Conservation (phyloP, 2,888 invertebrate species). For the Drosophila putrida region DNA sequence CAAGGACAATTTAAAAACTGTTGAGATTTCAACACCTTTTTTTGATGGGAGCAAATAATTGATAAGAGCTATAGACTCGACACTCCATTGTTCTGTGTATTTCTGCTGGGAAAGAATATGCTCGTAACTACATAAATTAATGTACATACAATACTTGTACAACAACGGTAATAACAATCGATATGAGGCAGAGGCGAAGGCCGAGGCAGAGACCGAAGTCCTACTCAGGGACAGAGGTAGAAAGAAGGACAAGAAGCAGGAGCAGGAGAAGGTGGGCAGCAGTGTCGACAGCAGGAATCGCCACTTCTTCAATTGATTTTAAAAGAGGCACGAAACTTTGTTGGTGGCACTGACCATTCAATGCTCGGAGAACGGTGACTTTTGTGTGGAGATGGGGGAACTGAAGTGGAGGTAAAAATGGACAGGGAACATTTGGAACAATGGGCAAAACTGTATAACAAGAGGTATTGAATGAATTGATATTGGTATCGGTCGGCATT, state of each 20-base stretch:
- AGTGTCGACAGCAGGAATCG: constrained; percentile 77
- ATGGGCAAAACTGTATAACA: constrained; percentile 60
- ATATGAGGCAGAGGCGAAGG: constrained; percentile 9
- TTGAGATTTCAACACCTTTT: constrained; percentile 60
- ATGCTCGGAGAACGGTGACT: constrained; percentile 12
- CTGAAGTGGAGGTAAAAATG: constrained; percentile 5
- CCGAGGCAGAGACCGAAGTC: no score
- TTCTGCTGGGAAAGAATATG: constrained; percentile 6
- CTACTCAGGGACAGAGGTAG: neutral
- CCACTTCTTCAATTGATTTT: constrained; percentile 73
- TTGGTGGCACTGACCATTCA: constrained; percentile 63
- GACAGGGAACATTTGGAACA: constrained; percentile 58
- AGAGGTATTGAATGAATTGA: constrained; percentile 72
- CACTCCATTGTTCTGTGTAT: constrained; percentile 62
- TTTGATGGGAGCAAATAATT: constrained; percentile 25
- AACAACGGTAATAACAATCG: constrained; percentile 51
- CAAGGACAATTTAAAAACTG: constrained; percentile 23
- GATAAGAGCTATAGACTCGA: constrained; percentile 30
- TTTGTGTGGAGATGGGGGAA: constrained; percentile 1
- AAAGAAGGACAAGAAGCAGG: constrained; percentile 1
- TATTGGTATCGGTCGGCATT: constrained; percentile 37
- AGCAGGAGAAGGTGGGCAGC: constrained; percentile 1
- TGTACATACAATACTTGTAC: constrained; percentile 55
- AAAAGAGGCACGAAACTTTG: constrained; percentile 56
- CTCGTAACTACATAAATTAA: constrained; percentile 74